Conservation (phyloP, 2,888 invertebrate species). For the Synanthedon tipuliformis region DNA sequence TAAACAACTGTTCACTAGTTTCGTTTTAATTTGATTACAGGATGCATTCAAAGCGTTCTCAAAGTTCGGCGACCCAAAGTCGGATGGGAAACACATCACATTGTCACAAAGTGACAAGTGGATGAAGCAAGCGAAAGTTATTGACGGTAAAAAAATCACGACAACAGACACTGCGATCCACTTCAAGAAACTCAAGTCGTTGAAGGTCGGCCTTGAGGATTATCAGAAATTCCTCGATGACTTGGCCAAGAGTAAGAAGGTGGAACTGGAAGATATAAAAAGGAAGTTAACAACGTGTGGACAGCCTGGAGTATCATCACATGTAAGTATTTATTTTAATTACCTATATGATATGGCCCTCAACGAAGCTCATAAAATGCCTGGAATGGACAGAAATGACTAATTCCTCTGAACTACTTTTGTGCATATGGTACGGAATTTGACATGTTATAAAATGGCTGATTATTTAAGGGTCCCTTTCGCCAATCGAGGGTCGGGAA, state of each 20-base stretch:
- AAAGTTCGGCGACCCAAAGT: constrained; percentile 88
- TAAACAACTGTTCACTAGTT: not conserved
- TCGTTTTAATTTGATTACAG: constrained; percentile 43
- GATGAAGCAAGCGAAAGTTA: constrained; percentile 90
- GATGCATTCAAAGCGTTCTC: constrained; percentile 84
- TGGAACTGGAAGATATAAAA: constrained; percentile 83
- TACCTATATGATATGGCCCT: not conserved
- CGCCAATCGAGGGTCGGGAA: no score
- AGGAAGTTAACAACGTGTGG: constrained; percentile 84
- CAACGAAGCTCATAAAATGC: not conserved
- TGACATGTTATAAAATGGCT: no score
- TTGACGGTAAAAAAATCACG: constrained; percentile 85
- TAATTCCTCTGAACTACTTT: not conserved
- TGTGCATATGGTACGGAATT: no score
- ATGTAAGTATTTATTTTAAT: constrained; percentile 30
- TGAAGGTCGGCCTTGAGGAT: constrained; percentile 80
- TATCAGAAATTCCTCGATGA: constrained; percentile 89
- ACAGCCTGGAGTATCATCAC: constrained; percentile 73
- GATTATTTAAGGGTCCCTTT: no score
- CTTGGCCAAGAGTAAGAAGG: constrained; percentile 84
- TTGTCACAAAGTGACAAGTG: constrained; percentile 93
- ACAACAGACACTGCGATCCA: constrained; percentile 92
- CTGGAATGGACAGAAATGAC: no score
- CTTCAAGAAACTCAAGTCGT: constrained; percentile 88
- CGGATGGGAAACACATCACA: constrained; percentile 86